A percentile compares a stretch with the other conserved stretches of the same genome.
Conservation (phyloP, 1,140 invertebrate species). For the Bombus huntii region DNA sequence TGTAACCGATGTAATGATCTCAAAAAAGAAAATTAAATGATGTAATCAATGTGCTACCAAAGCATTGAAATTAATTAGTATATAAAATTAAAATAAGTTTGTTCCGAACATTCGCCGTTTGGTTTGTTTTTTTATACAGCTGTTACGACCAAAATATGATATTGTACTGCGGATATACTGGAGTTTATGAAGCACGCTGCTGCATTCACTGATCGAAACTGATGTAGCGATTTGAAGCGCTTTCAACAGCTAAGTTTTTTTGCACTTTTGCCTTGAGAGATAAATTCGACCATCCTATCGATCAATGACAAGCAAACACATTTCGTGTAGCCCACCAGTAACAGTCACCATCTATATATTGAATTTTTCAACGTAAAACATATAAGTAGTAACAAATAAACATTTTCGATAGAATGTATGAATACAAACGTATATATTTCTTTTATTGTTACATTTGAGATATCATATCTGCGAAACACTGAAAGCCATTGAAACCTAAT, state of each 20-base stretch:
- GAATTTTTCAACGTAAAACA: neutral
- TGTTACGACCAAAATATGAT: neutral
- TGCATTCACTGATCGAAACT: slow-evolving; percentile 50
- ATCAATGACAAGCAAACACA: slow-evolving; percentile 44
- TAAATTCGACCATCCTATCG: slow-evolving; percentile 35
- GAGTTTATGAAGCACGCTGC: slow-evolving; percentile 33
- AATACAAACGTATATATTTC: neutral
- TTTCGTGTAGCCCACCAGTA: slow-evolving; percentile 35
- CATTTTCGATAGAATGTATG: neutral
- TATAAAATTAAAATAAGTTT: slow-evolving; percentile 30
- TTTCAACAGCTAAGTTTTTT: slow-evolving; percentile 11
- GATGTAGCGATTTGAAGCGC: slow-evolving; percentile 28
- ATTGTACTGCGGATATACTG: slow-evolving; percentile 8
- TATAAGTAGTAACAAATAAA: slow-evolving; percentile 3
- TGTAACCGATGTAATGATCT: slow-evolving; percentile 28
- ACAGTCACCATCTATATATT: slow-evolving; percentile 44
- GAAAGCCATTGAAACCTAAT: slow-evolving; percentile 40
- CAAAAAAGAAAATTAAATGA: slow-evolving; percentile 32
- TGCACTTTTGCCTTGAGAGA: neutral
- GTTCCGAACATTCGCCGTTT: neutral
- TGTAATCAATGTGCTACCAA: slow-evolving; percentile 34
- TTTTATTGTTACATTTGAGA: neutral
- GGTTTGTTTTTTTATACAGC: neutral
- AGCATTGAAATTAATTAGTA: slow-evolving; percentile 44
- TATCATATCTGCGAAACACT: slow-evolving; percentile 29